phyloP scores from a whole-genome alignment of 2,888 invertebrate species.

The Mechanitis messenoides region DNA sequence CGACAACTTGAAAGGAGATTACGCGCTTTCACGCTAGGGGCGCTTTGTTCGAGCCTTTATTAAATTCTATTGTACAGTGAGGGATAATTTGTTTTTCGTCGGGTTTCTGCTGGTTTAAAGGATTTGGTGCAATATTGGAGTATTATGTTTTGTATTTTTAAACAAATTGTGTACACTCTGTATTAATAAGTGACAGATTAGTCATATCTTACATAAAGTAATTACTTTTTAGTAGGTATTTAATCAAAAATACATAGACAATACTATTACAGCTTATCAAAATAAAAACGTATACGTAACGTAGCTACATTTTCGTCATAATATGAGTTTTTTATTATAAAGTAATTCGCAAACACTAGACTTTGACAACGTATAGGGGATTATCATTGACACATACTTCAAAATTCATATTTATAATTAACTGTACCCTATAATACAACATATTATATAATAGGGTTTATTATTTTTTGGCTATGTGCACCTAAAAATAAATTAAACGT shows the following conservation, averaged over 20 bases:
- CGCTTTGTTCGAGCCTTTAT: conserved; percentile 62
- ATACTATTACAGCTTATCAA: too few relatives aligned
- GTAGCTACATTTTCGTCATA: neutral
- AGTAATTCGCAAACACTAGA: neutral
- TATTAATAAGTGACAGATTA: too few relatives aligned
- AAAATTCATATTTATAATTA: too few relatives aligned
- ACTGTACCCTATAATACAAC: too few relatives aligned
- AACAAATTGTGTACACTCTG: neutral
- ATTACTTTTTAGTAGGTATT: too few relatives aligned
- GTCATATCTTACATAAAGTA: too few relatives aligned
- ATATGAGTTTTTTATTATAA: neutral
- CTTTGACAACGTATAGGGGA: neutral
- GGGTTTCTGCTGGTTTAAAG: conserved; percentile 36
- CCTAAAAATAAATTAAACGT: neutral
- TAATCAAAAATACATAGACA: too few relatives aligned
- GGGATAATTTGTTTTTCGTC: conserved; percentile 63
- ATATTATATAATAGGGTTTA: neutral
- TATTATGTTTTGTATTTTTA: conserved; percentile 19
- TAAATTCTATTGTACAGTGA: conserved; percentile 55
- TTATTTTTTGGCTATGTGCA: neutral
- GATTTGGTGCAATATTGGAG: conserved; percentile 9
- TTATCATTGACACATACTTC: too few relatives aligned
- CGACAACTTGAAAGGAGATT: conserved; percentile 65
- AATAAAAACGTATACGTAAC: too few relatives aligned
- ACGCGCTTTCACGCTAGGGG: conserved; percentile 49